Base-by-base conservation (phyloP, 1,140 invertebrate genomes). In the Leptonema lineaticorne region DNA sequence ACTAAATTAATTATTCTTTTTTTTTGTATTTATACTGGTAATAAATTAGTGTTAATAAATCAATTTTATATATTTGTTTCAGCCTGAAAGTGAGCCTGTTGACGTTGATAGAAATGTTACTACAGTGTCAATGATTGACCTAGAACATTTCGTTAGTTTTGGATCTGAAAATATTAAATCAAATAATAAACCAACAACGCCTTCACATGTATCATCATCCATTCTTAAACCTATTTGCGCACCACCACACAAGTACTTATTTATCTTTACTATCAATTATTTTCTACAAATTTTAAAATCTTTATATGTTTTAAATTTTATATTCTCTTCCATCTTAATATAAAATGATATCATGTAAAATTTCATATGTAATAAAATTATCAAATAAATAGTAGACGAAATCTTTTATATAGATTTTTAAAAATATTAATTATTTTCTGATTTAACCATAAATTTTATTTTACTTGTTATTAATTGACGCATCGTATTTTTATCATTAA, bases 91-190 rank as follows among this genome's bases (percentile, higher is more conserved):
- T 46, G 89, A 92, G 74, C 90, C 90, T 0, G 73, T 84, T 0
- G 87, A 92, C 75, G 80, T 91, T 2, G 81, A 85, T 6, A 79
- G 85, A 0, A 81, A 88, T 65, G 74, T 88, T 1, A 81, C 86
- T 18, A 74, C 79, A 1, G 78, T 86, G 1, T 87, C 85, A 22
- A 70, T 88, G 0, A 82, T 91, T 68, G 89, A 92, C 73, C 80
- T 92, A 1, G 83, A 88, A 50, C 87, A 88, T 74, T 91, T 87
- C 76, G 83, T 85, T 63, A 78, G 84, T 37, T 90, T 90, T 74
- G 82, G 88, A 53, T 20, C 73, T 0, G n/a, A 59, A 4, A 30
- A 57, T 2, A 8, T 28, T 22, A 1, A 1, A 22, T 8, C 24
- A 9, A 27, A 4, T 20, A 57, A n/a, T 48, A 48, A 14, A 7